Conservation (phyloP, 2,113 vertebrate species). For the Triplophysa dalaica region DNA sequence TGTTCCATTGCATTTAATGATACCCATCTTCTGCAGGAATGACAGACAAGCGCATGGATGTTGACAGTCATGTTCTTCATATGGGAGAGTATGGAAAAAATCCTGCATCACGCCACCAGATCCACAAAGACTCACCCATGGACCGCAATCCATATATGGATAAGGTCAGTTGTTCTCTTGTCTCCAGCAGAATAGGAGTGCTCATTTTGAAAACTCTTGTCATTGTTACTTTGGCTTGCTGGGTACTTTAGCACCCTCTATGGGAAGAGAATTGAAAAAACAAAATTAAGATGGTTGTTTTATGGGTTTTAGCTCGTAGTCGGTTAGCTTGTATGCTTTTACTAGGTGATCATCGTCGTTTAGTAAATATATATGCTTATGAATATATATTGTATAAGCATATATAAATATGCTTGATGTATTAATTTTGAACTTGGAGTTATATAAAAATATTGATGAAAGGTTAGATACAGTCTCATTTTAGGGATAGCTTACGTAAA, state of each 20-base stretch:
- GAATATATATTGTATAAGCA: no score
- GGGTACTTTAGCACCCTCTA: slow-evolving; percentile 6
- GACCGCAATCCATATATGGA: slow-evolving; percentile 92
- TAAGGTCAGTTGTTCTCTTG: slow-evolving; percentile 74
- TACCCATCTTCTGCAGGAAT: slow-evolving; percentile 70
- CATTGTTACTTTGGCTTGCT: not conserved
- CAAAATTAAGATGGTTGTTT: not conserved
- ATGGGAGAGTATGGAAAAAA: slow-evolving; percentile 90
- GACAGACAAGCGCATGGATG: slow-evolving; percentile 90
- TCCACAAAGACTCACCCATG: slow-evolving; percentile 92
- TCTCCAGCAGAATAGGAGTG: not conserved
- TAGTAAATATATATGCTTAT: no score
- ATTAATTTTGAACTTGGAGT: no score
- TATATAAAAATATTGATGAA: no score
- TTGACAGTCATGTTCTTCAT: slow-evolving; percentile 81
- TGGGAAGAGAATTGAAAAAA: not conserved
- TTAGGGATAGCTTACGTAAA: not conserved
- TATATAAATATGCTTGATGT: no score
- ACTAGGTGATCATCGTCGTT: no score
- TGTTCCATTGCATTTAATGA: not conserved
- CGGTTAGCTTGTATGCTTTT: no score
- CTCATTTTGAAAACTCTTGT: not conserved
- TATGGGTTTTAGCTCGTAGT: not conserved
- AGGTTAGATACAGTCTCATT: no score
- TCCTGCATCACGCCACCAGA: slow-evolving; percentile 83